These are phyloP conservation scores for Forficula auricularia DNA, from an alignment of 1,140 invertebrate species.

Conservation along the genomic window DNA sequence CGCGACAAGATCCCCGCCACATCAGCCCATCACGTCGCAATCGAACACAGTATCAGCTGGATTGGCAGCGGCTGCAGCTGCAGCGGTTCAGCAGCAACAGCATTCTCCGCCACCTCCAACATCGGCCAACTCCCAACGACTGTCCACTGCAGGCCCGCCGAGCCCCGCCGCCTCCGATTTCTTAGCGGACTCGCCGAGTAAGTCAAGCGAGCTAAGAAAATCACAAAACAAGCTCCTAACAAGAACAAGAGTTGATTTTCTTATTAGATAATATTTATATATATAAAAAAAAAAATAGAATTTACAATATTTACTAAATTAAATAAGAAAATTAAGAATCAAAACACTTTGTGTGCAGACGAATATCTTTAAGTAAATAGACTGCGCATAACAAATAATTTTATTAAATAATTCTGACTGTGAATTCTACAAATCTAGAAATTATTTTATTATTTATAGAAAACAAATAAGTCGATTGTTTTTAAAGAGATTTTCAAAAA, in stretches of 20 bases:
- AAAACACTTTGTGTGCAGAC: too few species aligned
- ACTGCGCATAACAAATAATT: too few species aligned
- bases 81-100: slow-evolving; percentile 5
- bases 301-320: background rate
- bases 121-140: slow-evolving; percentile 1
- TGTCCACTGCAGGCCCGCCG: background rate
- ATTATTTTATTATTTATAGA: too few species aligned
- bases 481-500: too few species aligned
- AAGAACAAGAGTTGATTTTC: background rate
- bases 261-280: background rate
- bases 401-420: too few species aligned
- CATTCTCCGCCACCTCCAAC: slow-evolving; percentile 4
- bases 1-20: slow-evolving; percentile 32
- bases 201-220: too few species aligned
- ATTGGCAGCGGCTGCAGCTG: slow-evolving; percentile 31
- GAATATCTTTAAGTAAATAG: too few species aligned
- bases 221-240: background rate
- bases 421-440: too few species aligned
- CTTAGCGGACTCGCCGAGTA: slow-evolving; percentile 64
- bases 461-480: too few species aligned
- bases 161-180: slow-evolving; percentile 32
- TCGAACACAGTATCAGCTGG: slow-evolving; percentile 21
- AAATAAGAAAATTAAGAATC: background rate
- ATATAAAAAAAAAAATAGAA: background rate
- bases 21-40: slow-evolving; percentile 23